Evolutionary conservation across 2,888 invertebrate species (phyloP), one percentile per base, ranked within the genome.

Genomic region (Sphaerophoria rueppellii): DNA sequence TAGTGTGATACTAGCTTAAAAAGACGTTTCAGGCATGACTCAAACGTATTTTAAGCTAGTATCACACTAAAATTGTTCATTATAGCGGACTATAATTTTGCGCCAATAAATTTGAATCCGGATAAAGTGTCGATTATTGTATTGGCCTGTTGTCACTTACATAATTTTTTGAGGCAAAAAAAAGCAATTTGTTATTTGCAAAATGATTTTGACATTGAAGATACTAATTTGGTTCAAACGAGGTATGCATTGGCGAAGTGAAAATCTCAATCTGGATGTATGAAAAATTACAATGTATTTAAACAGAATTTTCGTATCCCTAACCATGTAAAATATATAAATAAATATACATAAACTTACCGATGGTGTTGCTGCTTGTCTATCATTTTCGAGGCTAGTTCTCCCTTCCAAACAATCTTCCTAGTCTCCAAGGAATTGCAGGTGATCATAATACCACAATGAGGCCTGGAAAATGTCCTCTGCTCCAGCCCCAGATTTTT

Each of bases 401-500:
- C 50, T 24, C 37, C 34, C n/a, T n/a, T n/a, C n/a, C n/a, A n/a
- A n/a, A n/a, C n/a, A 52, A 43, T 69, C 43, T 55, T 55, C 69
- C 12, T 43, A 40, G 11, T 69, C 69, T 69, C 32, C 32, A 32
- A 69, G 46, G 34, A 69, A 69, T 55, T 55, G 54, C 11, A 71
- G 16, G 14, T 58, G 34, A 40, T 71, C 71, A 24, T 50, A 71
- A 14, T 71, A 71, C 58, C 58, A 71, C 37, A 70, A 70, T 46
- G 57, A 40, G 11, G 46, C 57, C 57, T 70, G 12, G 7, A 48
- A 71, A 50, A 58, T 50, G 5, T 71, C 46, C 14, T 71, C 58
- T 35, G 50, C 48, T 71, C 60, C 71, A 71, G 60, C 48, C 5
- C 37, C 71, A 35, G 50, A 71, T 46, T 61, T 72, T 43, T 72